Evolutionary conservation across 2,113 vertebrate species (phyloP).

Genomic region (Octodon degus): DNA sequence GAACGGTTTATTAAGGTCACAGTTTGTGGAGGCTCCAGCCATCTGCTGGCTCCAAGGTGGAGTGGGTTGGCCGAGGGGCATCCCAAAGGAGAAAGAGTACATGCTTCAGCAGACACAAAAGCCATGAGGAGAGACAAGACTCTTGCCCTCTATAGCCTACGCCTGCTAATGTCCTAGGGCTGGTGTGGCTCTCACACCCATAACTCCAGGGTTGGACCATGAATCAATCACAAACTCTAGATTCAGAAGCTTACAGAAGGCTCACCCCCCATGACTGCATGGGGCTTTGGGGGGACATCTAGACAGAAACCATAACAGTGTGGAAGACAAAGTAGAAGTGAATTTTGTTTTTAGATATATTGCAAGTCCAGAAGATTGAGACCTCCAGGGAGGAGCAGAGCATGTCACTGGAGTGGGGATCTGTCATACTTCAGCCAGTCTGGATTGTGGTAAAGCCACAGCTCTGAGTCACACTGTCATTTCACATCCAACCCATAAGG

Average conservation of each 20-base stretch:
- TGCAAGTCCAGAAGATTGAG: neutral
- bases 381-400: neutral
- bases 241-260: neutral
- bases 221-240: neutral
- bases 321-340: neutral
- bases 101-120: neutral
- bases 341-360: neutral
- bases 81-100: neutral
- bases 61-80: neutral
- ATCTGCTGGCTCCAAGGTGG: neutral
- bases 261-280: neutral
- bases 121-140: neutral
- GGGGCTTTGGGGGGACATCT: neutral
- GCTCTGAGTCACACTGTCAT: conserved; percentile 4
- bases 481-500: neutral
- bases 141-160: neutral
- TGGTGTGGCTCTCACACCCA: neutral
- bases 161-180: neutral
- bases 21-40: neutral
- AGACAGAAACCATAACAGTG: neutral
- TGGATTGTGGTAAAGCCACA: neutral
- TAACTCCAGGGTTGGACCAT: neutral
- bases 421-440: neutral
- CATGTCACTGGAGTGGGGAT: neutral
- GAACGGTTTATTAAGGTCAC: neutral